phyloP scores from a whole-genome alignment of 2,797 vertebrate species.

The Helarctos malayanus region DNA sequence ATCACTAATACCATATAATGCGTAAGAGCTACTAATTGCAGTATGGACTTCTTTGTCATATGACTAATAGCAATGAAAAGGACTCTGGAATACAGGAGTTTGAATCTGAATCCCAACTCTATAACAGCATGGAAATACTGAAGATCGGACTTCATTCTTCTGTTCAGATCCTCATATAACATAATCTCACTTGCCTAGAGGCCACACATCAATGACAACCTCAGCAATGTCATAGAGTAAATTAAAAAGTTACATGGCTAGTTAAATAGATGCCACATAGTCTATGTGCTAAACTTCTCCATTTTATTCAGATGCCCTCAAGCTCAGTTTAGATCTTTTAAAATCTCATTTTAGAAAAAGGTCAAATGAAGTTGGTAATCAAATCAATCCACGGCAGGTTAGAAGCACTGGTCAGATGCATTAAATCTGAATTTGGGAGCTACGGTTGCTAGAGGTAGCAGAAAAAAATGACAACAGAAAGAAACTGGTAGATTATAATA shows the following conservation, averaged over 20 bases:
- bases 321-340: not conserved
- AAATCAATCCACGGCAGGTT: conserved; percentile 30
- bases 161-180: not conserved
- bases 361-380: not conserved
- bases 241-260: not conserved
- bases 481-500: not conserved
- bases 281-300: not conserved
- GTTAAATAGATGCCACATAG: not conserved
- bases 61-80: not conserved
- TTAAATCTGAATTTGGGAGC: not conserved
- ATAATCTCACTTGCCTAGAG: not conserved
- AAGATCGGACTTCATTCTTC: conserved; percentile 3
- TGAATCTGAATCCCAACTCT: not conserved
- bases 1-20: not conserved
- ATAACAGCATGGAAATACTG: not conserved
- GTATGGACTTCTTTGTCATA: not conserved
- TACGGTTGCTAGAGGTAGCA: not conserved
- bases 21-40: not conserved
- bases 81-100: not conserved
- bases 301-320: not conserved
- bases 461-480: not conserved
- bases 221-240: not conserved
- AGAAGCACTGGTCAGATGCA: not conserved
- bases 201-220: not conserved
- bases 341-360: not conserved